These are phyloP conservation scores for Apeltes quadracus DNA, from an alignment of 2,113 vertebrate species.

Conservation along the genomic window DNA sequence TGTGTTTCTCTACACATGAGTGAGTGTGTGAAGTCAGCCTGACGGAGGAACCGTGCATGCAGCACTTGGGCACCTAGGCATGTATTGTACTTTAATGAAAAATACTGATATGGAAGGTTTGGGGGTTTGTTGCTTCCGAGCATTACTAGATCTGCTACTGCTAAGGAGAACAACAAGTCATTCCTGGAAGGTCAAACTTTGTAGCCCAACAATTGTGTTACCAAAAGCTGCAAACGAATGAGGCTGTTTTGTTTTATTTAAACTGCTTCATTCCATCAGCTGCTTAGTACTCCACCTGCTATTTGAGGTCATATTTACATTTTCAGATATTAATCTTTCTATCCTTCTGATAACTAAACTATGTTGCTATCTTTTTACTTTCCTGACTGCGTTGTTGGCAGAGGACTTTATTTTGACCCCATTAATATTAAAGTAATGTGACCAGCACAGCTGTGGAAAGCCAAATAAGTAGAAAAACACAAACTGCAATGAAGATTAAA, in stretches of 20 bases:
- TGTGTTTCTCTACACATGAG: background rate
- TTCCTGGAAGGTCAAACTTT: background rate
- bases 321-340: background rate
- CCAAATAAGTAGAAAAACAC: background rate
- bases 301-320: background rate
- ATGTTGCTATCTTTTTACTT: background rate
- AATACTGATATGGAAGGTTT: background rate
- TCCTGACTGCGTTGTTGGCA: too few species aligned
- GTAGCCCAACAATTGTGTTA: too few species aligned
- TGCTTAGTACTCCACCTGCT: too few species aligned
- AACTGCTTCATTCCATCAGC: background rate
- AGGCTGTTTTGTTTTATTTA: background rate
- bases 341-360: background rate
- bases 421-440: too few species aligned
- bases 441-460: background rate
- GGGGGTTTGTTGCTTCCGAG: background rate
- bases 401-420: too few species aligned
- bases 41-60: constrained; percentile 13
- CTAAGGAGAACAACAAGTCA: background rate
- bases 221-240: background rate
- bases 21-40: constrained; percentile 1
- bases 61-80: background rate
- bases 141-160: background rate
- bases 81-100: background rate
- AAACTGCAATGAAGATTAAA: background rate